These are phyloP conservation scores for Gymnoscopelus braueri DNA, from an alignment of 2,797 vertebrate species.

Conservation along the genomic window DNA sequence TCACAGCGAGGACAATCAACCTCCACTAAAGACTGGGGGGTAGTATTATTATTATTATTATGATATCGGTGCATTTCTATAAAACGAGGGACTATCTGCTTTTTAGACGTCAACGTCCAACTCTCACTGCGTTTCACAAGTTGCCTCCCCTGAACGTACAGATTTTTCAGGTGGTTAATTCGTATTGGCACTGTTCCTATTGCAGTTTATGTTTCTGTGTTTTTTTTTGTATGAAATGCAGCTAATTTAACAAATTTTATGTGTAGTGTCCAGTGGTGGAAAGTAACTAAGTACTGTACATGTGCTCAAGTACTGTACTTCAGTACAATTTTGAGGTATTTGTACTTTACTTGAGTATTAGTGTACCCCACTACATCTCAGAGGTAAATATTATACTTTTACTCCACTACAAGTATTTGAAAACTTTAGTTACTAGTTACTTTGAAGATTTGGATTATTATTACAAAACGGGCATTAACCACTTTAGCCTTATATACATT, in stretches of 20 bases:
- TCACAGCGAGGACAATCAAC: conserved; percentile 96
- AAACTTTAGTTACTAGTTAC: no score
- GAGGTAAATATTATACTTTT: no score
- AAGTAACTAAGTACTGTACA: no score
- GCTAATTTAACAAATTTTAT: background rate
- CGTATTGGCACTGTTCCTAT: conserved; percentile 23
- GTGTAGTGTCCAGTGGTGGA: no score
- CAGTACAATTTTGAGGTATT: no score
- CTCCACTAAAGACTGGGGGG: conserved; percentile 87
- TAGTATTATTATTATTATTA: conserved; percentile 75
- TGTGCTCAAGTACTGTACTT: no score
- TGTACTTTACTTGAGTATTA: no score
- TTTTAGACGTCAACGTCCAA: conserved; percentile 61
- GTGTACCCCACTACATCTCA: no score
- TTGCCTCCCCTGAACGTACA: conserved; percentile 59
- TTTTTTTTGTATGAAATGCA: conserved; percentile 3
- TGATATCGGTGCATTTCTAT: conserved; percentile 82
- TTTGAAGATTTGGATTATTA: no score
- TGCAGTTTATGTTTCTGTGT: conserved; percentile 26
- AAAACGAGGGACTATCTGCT: conserved; percentile 77
- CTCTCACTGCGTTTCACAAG: conserved; percentile 51
- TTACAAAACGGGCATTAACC: no score
- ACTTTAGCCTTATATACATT: no score
- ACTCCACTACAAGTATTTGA: no score
- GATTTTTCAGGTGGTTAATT: conserved; percentile 50